A percentile compares a stretch with the other conserved stretches of the same genome.
phyloP scores from a whole-genome alignment of 1,140 invertebrate genomes.

The Nilaparvata lugens region DNA sequence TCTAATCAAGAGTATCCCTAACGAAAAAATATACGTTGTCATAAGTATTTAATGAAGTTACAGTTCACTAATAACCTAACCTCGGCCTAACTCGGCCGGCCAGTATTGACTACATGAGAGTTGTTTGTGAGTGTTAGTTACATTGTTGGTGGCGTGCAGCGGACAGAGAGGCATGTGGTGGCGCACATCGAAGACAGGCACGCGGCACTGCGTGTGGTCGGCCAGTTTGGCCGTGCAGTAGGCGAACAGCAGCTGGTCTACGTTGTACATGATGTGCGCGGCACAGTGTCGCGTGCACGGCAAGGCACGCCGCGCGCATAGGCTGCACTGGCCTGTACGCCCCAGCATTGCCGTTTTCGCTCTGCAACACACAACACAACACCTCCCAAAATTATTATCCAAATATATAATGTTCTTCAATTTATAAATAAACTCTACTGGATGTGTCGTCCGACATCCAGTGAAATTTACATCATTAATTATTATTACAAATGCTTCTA shows the following conservation, averaged over 20 bases:
- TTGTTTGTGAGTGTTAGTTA: conserved; percentile 5
- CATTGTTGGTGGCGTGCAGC: conserved; percentile 53
- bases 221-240: conserved; percentile 82
- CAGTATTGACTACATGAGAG: not conserved
- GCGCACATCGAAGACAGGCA: conserved; percentile 76
- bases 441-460: too few species aligned
- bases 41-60: too few species aligned
- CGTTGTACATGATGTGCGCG: conserved; percentile 76
- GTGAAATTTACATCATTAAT: not conserved
- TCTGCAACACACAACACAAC: conserved; percentile 4
- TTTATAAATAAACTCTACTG: too few species aligned
- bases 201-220: conserved; percentile 79
- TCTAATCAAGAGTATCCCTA: too few species aligned
- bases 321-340: conserved; percentile 12
- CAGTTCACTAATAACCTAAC: too few species aligned
- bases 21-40: too few species aligned
- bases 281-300: conserved; percentile 76
- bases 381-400: too few species aligned
- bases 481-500: too few species aligned
- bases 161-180: conserved; percentile 75
- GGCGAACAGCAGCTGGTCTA: conserved; percentile 78
- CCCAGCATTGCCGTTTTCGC: not conserved
- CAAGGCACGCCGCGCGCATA: conserved; percentile 42
- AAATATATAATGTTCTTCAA: too few species aligned
- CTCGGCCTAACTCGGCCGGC: not conserved